phyloP scores from a whole-genome alignment of 2,888 invertebrate genomes.

The Brenthis hecate region DNA sequence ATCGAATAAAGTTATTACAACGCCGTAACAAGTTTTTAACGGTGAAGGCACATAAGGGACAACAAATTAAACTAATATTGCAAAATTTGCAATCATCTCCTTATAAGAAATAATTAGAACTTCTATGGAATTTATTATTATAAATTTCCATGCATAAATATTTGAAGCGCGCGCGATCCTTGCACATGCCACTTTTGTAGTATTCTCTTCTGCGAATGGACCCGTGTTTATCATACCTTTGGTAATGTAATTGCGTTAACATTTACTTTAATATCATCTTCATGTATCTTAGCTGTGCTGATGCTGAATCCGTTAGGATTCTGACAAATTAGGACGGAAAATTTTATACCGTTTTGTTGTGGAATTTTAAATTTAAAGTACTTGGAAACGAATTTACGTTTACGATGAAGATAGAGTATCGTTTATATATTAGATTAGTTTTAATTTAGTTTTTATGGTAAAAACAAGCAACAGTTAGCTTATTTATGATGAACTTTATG shows the following conservation, averaged over 20 bases:
- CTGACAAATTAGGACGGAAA: conserved; percentile 24
- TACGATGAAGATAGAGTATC: too few species aligned
- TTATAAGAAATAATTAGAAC: background rate
- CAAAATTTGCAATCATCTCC: too few species aligned
- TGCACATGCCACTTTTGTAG: conserved; percentile 11
- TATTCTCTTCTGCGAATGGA: conserved; percentile 10
- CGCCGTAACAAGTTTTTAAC: too few species aligned
- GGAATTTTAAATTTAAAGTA: too few species aligned
- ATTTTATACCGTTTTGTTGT: background rate
- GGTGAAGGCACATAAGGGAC: too few species aligned
- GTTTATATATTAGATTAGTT: too few species aligned
- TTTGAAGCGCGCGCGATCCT: background rate
- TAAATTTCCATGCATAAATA: conserved; percentile 11
- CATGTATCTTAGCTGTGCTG: conserved; percentile 23
- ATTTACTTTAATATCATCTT: conserved; percentile 30
- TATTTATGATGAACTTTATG: background rate
- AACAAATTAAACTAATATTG: too few species aligned
- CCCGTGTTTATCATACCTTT: conserved; percentile 31
- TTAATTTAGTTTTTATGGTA: too few species aligned
- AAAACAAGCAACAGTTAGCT: too few species aligned
- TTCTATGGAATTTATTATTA: background rate
- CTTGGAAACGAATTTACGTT: too few species aligned
- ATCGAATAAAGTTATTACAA: too few species aligned
- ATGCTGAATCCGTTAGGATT: conserved; percentile 16
- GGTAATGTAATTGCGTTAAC: conserved; percentile 32